These are phyloP conservation scores for Epizoanthus stellaris DNA, from an alignment of 92 coral and sea anemone species.

Conservation along the genomic window DNA sequence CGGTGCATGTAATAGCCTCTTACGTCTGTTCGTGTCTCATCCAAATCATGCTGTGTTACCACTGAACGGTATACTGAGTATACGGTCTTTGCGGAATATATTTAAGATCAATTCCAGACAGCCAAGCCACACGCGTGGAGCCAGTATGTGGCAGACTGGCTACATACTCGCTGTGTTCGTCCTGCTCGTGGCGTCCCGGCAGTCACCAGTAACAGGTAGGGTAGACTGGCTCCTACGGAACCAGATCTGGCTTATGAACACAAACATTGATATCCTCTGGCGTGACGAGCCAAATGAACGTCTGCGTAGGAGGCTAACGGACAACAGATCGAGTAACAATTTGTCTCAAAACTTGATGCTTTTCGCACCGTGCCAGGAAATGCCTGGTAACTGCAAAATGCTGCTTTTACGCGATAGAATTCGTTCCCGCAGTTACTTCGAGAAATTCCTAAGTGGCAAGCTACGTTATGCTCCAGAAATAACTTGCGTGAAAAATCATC, in stretches of 20 bases:
- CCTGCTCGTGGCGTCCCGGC: background rate
- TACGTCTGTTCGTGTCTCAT: background rate
- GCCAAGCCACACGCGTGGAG: background rate
- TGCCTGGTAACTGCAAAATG: too few species aligned
- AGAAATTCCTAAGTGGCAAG: too few species aligned
- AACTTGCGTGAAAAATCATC: too few species aligned
- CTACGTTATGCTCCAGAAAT: too few species aligned
- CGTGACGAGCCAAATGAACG: too few species aligned
- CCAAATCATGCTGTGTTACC: background rate
- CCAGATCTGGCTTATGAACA: background rate
- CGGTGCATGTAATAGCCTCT: background rate
- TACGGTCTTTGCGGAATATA: background rate
- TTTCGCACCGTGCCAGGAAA: too few species aligned
- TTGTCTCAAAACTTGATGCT: too few species aligned
- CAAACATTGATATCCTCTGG: background rate
- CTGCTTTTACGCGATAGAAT: too few species aligned
- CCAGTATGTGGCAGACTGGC: background rate
- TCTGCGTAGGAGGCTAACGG: too few species aligned
- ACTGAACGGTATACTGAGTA: background rate
- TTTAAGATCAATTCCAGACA: background rate
- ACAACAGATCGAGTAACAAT: too few species aligned
- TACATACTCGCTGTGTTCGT: background rate
- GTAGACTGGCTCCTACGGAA: background rate
- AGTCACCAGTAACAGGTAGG: slow-evolving; percentile 32
- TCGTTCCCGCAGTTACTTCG: too few species aligned